phyloP scores from a whole-genome alignment of 2,797 vertebrate species.

The Botia almorhae region DNA sequence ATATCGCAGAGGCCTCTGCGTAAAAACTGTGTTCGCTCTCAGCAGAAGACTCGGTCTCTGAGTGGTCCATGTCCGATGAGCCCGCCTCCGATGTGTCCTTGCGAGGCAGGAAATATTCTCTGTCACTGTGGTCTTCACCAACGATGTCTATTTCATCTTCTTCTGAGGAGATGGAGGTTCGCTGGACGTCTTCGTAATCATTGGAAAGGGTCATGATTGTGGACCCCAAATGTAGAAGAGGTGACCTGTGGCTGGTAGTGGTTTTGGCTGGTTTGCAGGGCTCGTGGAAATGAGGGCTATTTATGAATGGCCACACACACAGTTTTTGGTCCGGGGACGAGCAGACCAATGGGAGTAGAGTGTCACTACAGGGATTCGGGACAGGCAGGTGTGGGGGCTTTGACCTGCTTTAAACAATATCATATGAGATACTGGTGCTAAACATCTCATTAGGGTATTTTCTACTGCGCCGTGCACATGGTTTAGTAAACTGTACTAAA shows the following conservation, averaged over 20 bases:
- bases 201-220: slow-evolving; percentile 76
- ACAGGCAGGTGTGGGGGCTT: slow-evolving; percentile 61
- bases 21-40: slow-evolving; percentile 73
- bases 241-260: slow-evolving; percentile 14
- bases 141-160: slow-evolving; percentile 77
- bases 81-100: slow-evolving; percentile 52
- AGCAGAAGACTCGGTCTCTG: slow-evolving; percentile 69
- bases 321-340: slow-evolving; percentile 68
- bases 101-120: slow-evolving; percentile 53
- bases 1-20: slow-evolving; percentile 60
- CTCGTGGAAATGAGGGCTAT: slow-evolving; percentile 64
- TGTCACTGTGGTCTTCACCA: slow-evolving; percentile 67
- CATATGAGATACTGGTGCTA: slow-evolving; percentile 41
- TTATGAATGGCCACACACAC: slow-evolving; percentile 68
- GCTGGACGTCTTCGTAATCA: slow-evolving; percentile 68
- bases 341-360: slow-evolving; percentile 77
- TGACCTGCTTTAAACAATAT: slow-evolving; percentile 45
- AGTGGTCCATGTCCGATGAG: slow-evolving; percentile 70
- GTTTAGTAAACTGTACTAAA: too few relatives aligned
- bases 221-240: slow-evolving; percentile 9
- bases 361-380: slow-evolving; percentile 66
- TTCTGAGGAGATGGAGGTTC: slow-evolving; percentile 61
- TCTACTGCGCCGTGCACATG: neutral
- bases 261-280: slow-evolving; percentile 49
- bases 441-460: neutral